These are phyloP conservation scores for Tiaroga cobitis DNA, from an alignment of 2,797 vertebrate genomes.

Conservation along the genomic window DNA sequence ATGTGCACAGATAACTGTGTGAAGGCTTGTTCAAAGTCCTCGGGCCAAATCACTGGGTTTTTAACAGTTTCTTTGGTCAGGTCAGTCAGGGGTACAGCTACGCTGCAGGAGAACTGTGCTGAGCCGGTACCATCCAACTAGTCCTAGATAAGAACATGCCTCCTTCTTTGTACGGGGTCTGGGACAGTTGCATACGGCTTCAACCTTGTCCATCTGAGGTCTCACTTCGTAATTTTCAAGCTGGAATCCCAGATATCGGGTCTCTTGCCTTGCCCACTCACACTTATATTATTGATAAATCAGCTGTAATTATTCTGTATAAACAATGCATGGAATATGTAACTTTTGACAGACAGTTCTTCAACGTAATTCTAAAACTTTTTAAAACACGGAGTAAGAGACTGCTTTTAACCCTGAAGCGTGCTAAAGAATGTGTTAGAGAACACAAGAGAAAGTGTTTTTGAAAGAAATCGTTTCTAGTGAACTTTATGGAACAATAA, in stretches of 20 bases:
- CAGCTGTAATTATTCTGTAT: background rate
- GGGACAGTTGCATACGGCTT: background rate
- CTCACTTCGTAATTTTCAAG: background rate
- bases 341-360: background rate
- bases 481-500: background rate
- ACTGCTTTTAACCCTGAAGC: background rate
- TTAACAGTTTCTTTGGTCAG: background rate
- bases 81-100: background rate
- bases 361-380: background rate
- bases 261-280: background rate
- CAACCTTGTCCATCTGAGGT: background rate
- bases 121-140: background rate
- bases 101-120: background rate
- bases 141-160: background rate
- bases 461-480: background rate
- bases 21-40: background rate
- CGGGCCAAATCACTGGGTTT: background rate
- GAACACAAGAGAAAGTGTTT: background rate
- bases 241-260: too few relatives aligned
- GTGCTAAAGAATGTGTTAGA: background rate
- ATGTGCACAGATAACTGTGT: background rate
- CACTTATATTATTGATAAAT: background rate
- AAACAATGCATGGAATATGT: background rate
- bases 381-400: background rate
- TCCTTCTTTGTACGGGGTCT: background rate